phyloP scores from a whole-genome alignment of 2,113 vertebrate genomes.

The Laticauda colubrina region DNA sequence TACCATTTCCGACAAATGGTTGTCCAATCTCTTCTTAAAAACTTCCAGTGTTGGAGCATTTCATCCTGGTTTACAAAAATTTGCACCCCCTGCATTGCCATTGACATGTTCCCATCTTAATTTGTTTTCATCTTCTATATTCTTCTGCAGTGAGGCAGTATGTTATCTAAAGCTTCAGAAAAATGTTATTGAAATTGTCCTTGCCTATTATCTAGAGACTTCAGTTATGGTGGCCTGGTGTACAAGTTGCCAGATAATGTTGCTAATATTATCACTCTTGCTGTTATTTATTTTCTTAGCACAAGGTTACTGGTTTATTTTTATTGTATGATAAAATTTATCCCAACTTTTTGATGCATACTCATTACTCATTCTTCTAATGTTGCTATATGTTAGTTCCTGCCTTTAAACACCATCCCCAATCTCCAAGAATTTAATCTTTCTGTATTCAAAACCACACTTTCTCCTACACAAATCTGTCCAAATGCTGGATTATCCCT shows the following conservation, averaged over 20 bases:
- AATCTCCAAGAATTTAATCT: not conserved
- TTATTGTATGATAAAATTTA: not conserved
- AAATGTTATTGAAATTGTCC: not conserved
- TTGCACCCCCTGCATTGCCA: not conserved
- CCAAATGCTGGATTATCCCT: not conserved
- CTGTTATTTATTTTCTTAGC: not conserved
- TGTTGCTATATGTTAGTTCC: not conserved
- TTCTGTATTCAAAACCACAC: not conserved
- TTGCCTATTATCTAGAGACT: not conserved
- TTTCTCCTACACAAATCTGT: not conserved
- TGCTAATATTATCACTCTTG: not conserved
- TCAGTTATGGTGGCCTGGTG: not conserved
- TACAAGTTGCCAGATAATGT: not conserved
- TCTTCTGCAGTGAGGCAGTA: not conserved
- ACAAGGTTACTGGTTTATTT: not conserved
- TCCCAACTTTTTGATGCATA: not conserved
- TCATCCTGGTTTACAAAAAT: not conserved
- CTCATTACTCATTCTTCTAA: not conserved
- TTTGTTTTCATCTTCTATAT: not conserved
- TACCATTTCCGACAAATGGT: not conserved
- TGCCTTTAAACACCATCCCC: not conserved
- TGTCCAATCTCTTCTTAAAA: not conserved
- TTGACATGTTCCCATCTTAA: not conserved
- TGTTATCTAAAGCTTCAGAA: not conserved
- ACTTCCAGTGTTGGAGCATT: not conserved